Percentiles rank a stretch among this genome's conserved stretches.
These are phyloP conservation scores for Aeoliscus strigatus DNA, from an alignment of 2,797 vertebrate species.

Conservation along the genomic window DNA sequence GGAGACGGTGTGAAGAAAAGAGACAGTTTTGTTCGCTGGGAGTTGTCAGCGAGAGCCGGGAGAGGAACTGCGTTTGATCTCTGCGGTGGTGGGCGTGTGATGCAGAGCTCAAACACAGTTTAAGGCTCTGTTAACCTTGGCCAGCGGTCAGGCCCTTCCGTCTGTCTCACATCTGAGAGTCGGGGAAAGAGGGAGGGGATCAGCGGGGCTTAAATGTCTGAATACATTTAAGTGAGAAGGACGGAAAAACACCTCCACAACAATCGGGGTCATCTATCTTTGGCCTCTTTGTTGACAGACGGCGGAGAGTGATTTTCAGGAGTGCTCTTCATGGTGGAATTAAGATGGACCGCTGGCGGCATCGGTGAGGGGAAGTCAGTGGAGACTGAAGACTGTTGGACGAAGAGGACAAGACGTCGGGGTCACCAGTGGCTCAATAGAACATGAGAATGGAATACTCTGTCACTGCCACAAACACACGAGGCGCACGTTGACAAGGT, in stretches of 20 bases:
- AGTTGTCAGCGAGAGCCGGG: constrained; percentile 43
- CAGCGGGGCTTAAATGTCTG: constrained; percentile 60
- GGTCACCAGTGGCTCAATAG: constrained; percentile 60
- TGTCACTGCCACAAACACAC: constrained; percentile 52
- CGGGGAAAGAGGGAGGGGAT: constrained; percentile 46
- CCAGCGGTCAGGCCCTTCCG: constrained; percentile 57
- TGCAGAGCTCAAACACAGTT: constrained; percentile 67
- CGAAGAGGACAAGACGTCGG: constrained; percentile 49
- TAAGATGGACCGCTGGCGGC: constrained; percentile 32
- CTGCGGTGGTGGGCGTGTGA: constrained; percentile 52
- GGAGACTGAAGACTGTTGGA: constrained; percentile 30
- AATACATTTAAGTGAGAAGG: constrained; percentile 52
- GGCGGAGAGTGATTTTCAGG: constrained; percentile 40
- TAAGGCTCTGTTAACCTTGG: constrained; percentile 70
- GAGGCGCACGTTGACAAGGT: constrained; percentile 43
- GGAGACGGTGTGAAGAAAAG: constrained; percentile 29
- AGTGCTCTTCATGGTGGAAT: constrained; percentile 40
- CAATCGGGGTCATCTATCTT: constrained; percentile 38
- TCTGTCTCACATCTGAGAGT: constrained; percentile 58
- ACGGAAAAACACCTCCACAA: constrained; percentile 24
- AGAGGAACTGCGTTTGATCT: constrained; percentile 60
- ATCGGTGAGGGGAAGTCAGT: constrained; percentile 20
- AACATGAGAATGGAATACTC: constrained; percentile 47
- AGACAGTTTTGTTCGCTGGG: constrained; percentile 46
- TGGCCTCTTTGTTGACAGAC: constrained; percentile 32